Conservation (phyloP, 2,888 invertebrate genomes). For the Clostera curtula region DNA sequence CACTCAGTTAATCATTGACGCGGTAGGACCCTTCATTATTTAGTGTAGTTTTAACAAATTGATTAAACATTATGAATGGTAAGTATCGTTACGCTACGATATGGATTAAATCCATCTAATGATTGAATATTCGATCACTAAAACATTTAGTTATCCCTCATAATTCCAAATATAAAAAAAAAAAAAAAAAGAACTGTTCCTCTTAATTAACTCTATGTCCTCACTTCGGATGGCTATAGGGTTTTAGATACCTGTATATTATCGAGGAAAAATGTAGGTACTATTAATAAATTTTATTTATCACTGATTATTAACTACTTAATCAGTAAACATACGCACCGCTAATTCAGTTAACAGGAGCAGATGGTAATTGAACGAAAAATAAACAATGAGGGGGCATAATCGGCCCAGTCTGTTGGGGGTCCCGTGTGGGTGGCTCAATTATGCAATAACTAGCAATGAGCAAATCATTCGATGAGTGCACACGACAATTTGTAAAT, state of each 20-base stretch:
- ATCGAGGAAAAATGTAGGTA: too few relatives aligned
- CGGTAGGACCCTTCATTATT: too few relatives aligned
- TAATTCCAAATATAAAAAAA: too few relatives aligned
- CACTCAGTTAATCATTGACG: too few relatives aligned
- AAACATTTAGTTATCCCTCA: too few relatives aligned
- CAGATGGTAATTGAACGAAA: conserved; percentile 60
- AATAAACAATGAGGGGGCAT: conserved; percentile 57
- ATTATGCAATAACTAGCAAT: conserved; percentile 65
- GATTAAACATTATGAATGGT: too few relatives aligned
- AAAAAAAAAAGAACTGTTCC: conserved; percentile 2
- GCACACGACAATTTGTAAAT: too few relatives aligned
- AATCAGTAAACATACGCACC: conserved; percentile 37
- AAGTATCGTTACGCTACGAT: too few relatives aligned
- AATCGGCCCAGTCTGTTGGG: conserved; percentile 45
- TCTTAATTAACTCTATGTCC: conserved; percentile 1
- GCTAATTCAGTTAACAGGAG: conserved; percentile 37
- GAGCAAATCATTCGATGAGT: conserved; percentile 40
- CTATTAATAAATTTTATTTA: conserved; percentile 4
- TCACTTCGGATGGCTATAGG: conserved; percentile 7
- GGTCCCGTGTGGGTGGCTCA: conserved; percentile 65
- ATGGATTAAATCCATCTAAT: too few relatives aligned
- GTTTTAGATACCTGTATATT: too few relatives aligned
- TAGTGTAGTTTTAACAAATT: too few relatives aligned
- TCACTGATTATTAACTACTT: conserved; percentile 26
- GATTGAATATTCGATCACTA: too few relatives aligned